Evolutionary conservation across 2,113 vertebrate genomes (phyloP), one percentile per base, ranked within the genome.

Genomic region (Lota lota): DNA sequence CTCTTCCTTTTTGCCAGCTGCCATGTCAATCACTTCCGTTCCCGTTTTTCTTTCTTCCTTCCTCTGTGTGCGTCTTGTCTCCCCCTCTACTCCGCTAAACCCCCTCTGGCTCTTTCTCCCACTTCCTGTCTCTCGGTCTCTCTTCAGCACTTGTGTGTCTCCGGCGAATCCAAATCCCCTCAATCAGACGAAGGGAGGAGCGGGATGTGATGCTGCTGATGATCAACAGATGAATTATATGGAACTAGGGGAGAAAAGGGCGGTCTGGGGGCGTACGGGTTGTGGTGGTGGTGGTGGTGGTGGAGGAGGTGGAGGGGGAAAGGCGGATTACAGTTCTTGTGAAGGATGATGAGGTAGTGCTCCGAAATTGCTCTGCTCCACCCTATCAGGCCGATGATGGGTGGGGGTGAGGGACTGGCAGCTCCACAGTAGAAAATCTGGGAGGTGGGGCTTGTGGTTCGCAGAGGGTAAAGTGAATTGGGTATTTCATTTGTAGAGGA

Each of bases 201-300:
- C 61, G 68, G 66, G 70, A 78, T 64, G 11, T 11, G 24, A 4
- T 21, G 24, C 19, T 19, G 56, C 19, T 19, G 22, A 50, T 22
- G 22, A 59, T 63, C 66, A 68, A 73, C 68, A 67, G 70, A 76
- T 66, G 72, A 70, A 47, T 59, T 68, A 62, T 20, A 62, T 36
- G 22, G 56, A 70, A 64, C 76, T 66, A 76, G 59, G 68, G 10
- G 18, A 20, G 57, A 21, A 19, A 59, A 19, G 5, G 57, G 57
- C 2, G 11, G 10, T 21, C 1, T 59, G 17, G 8, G 40, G 40
- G 40, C 11, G 7, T 59, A 14, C 18, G 21, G 18, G n/a, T 59
- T 2, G 21, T 14, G 2, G 18, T 59, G 6, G 11, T 47, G 40
- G 40, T 2, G 40, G 40, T 10, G 40, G 40, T 47, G 40, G 6